A percentile compares a stretch with the other conserved stretches of the same genome.
Conservation (phyloP, 2,888 invertebrate genomes). For the Sussaba pulchella region DNA sequence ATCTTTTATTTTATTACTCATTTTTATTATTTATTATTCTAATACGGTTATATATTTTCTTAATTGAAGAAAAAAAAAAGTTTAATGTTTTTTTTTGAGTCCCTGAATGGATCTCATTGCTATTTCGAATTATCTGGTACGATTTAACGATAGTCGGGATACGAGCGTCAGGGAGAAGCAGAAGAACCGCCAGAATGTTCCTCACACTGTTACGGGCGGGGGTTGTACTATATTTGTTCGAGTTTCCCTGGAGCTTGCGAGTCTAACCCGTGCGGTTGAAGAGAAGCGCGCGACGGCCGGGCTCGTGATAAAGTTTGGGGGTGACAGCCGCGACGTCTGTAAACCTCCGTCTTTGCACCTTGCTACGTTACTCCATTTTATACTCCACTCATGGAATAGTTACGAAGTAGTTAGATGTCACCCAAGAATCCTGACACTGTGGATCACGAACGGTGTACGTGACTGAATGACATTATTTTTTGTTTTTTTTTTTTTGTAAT, state of each 20-base stretch:
- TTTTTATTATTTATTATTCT: too few species aligned
- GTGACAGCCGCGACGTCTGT: slow-evolving; percentile 32
- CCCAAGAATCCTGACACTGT: slow-evolving; percentile 61
- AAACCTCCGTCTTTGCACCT: neutral
- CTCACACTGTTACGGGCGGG: neutral
- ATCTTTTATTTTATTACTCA: too few species aligned
- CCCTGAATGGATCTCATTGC: too few species aligned
- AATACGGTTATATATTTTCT: too few species aligned
- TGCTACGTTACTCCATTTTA: slow-evolving; percentile 53
- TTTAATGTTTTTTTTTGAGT: too few species aligned
- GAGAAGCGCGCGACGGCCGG: slow-evolving; percentile 2
- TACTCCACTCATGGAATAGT: slow-evolving; percentile 68
- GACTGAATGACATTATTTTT: slow-evolving; percentile 59
- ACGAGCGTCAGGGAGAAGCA: too few species aligned
- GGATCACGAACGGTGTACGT: slow-evolving; percentile 52
- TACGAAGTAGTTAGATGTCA: slow-evolving; percentile 67
- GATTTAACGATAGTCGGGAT: too few species aligned
- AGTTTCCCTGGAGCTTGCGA: slow-evolving; percentile 15
- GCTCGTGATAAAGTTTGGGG: slow-evolving; percentile 24
- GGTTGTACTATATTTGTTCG: slow-evolving; percentile 13
- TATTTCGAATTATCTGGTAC: neutral
- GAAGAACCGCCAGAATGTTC: neutral
- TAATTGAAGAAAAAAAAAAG: too few species aligned
- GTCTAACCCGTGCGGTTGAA: slow-evolving; percentile 10
- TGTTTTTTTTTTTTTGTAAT: neutral